Percentiles rank a stretch among this genome's conserved stretches.
These are phyloP conservation scores for Ganaspis sp. DNA, from an alignment of 1,140 invertebrate species.

Conservation along the genomic window DNA sequence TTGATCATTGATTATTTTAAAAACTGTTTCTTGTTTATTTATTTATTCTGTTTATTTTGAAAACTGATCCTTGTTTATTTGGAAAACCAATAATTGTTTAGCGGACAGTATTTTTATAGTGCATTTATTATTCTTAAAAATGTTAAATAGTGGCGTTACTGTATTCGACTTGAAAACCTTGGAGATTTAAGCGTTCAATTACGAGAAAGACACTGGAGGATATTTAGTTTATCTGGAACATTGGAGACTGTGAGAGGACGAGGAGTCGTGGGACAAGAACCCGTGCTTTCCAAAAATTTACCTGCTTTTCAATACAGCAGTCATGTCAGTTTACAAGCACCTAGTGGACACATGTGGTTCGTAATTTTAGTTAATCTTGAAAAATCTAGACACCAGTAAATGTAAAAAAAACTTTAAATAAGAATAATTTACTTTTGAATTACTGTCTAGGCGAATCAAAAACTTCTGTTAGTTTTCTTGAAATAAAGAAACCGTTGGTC, in stretches of 20 bases:
- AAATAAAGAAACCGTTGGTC: too few species aligned
- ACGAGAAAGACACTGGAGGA: constrained; percentile 96
- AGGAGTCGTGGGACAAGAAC: constrained; percentile 97
- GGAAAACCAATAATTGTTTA: too few species aligned
- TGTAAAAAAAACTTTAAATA: too few species aligned
- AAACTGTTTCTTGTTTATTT: too few species aligned
- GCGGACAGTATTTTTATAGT: background rate
- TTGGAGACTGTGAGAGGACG: constrained; percentile 95
- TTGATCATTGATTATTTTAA: too few species aligned
- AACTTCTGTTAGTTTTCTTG: too few species aligned
- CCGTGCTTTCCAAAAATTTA: constrained; percentile 88
- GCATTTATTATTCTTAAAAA: constrained; percentile 30
- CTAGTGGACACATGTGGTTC: constrained; percentile 99
- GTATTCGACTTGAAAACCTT: constrained; percentile 96
- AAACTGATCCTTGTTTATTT: too few species aligned
- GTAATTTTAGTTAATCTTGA: too few species aligned
- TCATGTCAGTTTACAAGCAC: constrained; percentile 96
- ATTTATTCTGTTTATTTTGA: too few species aligned
- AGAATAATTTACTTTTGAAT: too few species aligned
- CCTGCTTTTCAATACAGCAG: constrained; percentile 98
- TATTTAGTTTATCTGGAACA: constrained; percentile 95
- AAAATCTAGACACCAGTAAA: too few species aligned
- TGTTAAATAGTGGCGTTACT: constrained; percentile 94
- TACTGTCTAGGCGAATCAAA: too few species aligned
- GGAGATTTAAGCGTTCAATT: constrained; percentile 93